A percentile compares a stretch with the other conserved stretches of the same genome.
These are phyloP conservation scores for Pygoscelis adeliae DNA, from an alignment of 2,113 vertebrate species.

Conservation along the genomic window DNA sequence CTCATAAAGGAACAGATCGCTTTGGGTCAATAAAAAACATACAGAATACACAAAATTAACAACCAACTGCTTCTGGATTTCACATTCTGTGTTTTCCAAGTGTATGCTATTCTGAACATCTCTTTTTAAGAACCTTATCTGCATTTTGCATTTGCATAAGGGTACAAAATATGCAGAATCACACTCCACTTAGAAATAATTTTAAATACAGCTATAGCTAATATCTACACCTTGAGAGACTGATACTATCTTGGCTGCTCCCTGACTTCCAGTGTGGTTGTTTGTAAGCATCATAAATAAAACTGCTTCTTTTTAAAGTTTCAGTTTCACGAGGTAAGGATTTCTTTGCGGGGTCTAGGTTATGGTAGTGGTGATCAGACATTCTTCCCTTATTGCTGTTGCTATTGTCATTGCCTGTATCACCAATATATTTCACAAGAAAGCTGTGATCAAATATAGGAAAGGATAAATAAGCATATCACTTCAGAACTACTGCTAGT, in stretches of 20 bases:
- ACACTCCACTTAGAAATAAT: conserved; percentile 9
- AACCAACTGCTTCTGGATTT: neutral
- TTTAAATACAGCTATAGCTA: neutral
- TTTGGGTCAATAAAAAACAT: neutral
- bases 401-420: neutral
- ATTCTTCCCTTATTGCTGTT: neutral
- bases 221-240: neutral
- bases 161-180: conserved; percentile 27
- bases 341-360: neutral
- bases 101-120: neutral
- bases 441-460: neutral
- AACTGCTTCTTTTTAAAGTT: neutral
- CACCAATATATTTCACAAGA: neutral
- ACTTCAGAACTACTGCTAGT: neutral
- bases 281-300: neutral
- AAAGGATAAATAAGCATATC: neutral
- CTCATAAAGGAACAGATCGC: neutral
- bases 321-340: neutral
- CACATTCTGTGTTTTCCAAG: neutral
- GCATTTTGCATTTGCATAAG: neutral
- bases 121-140: neutral
- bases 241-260: neutral
- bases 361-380: neutral
- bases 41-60: neutral
- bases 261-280: neutral